Conservation (phyloP, 2,888 invertebrate species). For the Pteria penguin region DNA sequence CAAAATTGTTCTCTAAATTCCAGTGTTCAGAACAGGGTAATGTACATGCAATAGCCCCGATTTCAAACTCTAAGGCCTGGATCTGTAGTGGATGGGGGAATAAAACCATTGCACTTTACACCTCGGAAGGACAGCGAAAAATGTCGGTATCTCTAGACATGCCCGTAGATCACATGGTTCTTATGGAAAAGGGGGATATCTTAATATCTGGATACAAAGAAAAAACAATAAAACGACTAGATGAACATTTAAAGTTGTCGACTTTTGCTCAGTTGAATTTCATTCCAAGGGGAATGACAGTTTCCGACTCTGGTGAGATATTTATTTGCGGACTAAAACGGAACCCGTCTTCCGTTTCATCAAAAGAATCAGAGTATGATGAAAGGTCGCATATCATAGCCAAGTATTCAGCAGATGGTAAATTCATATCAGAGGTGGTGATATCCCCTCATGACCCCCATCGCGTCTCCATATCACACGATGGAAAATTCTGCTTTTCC, state of each 20-base stretch:
- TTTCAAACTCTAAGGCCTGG: conserved; percentile 54
- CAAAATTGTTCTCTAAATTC: conserved; percentile 13
- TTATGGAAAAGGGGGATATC: conserved; percentile 26
- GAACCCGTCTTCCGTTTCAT: conserved; percentile 47
- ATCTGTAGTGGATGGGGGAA: conserved; percentile 59
- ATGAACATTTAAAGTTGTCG: conserved; percentile 49
- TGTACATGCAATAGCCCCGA: conserved; percentile 55
- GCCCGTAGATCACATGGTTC: conserved; percentile 40
- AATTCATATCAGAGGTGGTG: conserved; percentile 52
- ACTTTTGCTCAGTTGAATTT: conserved; percentile 53
- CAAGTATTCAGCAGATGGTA: conserved; percentile 51
- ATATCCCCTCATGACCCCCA: conserved; percentile 54
- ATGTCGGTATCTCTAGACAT: conserved; percentile 50
- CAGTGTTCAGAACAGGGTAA: conserved; percentile 8
- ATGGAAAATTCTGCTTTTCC: conserved; percentile 54
- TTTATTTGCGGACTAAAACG: conserved; percentile 52
- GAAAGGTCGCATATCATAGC: conserved; percentile 44
- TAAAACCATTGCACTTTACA: conserved; percentile 47
- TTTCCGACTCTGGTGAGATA: conserved; percentile 45
- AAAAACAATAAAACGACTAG: conserved; percentile 53
- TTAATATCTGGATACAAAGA: conserved; percentile 54
- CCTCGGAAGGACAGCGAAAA: conserved; percentile 45
- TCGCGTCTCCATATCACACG: conserved; percentile 49
- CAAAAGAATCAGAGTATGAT: conserved; percentile 45
- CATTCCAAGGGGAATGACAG: conserved; percentile 50